Conservation (phyloP, 2,797 vertebrate species). For the Xyrichtys novacula region DNA sequence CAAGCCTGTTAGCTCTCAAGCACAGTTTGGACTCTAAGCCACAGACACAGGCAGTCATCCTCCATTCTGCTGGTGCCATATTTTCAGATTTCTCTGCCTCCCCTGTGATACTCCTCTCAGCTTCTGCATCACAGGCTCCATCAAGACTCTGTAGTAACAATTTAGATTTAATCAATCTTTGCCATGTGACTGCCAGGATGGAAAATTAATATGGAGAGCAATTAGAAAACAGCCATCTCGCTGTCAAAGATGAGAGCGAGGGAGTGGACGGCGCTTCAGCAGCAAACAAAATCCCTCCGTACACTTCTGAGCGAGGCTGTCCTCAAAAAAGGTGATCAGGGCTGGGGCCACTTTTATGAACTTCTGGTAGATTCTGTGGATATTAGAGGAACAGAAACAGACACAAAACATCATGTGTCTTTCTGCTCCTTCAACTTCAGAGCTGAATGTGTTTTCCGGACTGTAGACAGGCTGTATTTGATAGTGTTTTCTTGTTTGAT, state of each 20-base stretch:
- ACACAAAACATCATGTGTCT: conserved; percentile 31
- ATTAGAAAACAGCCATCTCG: conserved; percentile 79
- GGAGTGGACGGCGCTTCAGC: conserved; percentile 44
- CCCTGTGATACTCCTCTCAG: conserved; percentile 56
- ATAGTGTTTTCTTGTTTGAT: conserved; percentile 57
- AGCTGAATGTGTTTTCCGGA: conserved; percentile 37
- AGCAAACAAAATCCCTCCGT: conserved; percentile 38
- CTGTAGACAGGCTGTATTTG: conserved; percentile 7
- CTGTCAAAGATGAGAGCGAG: conserved; percentile 67
- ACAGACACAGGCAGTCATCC: conserved; percentile 7
- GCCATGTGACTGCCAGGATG: conserved; percentile 79
- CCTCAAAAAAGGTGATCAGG: conserved; percentile 43
- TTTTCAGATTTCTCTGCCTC: conserved; percentile 34
- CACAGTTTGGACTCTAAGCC: conserved; percentile 30
- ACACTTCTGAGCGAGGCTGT: conserved; percentile 27
- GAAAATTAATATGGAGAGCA: conserved; percentile 80
- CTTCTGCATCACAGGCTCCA: conserved; percentile 71
- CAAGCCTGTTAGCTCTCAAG: conserved; percentile 47
- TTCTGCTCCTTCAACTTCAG: conserved; percentile 38
- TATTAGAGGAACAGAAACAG: conserved; percentile 42
- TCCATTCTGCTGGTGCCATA: conserved; percentile 31
- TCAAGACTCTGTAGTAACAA: conserved; percentile 76
- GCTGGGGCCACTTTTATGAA: conserved; percentile 40
- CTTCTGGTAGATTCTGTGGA: conserved; percentile 25
- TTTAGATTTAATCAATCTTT: conserved; percentile 84